Evolutionary conservation across 2,113 vertebrate species (phyloP).

Genomic region (Stegostoma tigrinum): DNA sequence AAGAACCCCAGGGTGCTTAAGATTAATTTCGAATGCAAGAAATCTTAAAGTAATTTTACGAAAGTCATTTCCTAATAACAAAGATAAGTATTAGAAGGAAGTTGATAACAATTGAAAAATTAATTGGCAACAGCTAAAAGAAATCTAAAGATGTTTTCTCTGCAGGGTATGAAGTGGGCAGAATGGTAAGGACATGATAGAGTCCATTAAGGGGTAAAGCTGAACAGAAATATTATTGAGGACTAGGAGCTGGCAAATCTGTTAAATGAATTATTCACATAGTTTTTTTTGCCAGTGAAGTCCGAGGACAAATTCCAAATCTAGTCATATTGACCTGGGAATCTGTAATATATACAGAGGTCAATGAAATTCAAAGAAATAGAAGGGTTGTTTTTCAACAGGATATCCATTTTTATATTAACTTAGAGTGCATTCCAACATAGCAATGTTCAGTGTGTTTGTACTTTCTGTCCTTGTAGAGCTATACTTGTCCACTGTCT

Average conservation of each 20-base stretch:
- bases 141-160: neutral
- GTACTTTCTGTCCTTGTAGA: neutral
- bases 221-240: neutral
- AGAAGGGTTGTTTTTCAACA: neutral
- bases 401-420: slow-evolving; percentile 8
- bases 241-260: neutral
- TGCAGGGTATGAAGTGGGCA: neutral
- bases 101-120: neutral
- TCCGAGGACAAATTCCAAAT: slow-evolving; percentile 23
- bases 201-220: neutral
- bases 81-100: neutral
- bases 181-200: neutral
- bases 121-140: neutral
- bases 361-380: slow-evolving; percentile 13
- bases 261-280: slow-evolving; percentile 28
- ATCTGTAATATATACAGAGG: neutral
- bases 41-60: neutral
- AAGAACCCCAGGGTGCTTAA: neutral
- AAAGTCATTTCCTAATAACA: neutral
- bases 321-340: slow-evolving; percentile 6
- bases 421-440: neutral
- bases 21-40: neutral
- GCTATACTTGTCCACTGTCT: neutral
- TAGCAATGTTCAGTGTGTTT: neutral
- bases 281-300: neutral